Base-by-base conservation (phyloP, 2,888 invertebrate species). In the Autographa gamma region DNA sequence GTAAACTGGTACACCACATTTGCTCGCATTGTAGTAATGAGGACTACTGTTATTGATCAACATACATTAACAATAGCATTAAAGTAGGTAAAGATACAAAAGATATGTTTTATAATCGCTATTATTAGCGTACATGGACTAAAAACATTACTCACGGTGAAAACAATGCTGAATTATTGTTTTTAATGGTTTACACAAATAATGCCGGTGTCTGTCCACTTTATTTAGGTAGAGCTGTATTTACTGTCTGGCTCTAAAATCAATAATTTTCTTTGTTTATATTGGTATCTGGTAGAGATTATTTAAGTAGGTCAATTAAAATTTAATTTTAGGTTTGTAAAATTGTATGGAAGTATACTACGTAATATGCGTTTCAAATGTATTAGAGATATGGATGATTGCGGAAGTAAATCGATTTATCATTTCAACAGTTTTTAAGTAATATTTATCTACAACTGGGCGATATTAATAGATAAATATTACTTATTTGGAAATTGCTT, bases 171-270 rank as follows among this genome's bases (percentile, higher is more conserved):
- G 78, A 65, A n/a, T 48, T 48, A 48, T 48, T 48, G 48, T 73
- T 76, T 67, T 61, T 69, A 72, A 64, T 60, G 32, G 71, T 67
- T 78, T 72, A 72, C 60, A 69, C 68, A 66, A 71, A 75, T 68
- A 81, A 69, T 60, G 79, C 79, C 79, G 73, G 69, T 71, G 67
- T 74, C 77, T 74, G 64, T 71, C 70, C 72, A 63, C 70, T 72
- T 48, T 43, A 43, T 77, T 70, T 72, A 72, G 43, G 62, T 71
- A 68, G 65, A 63, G 48, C 59, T 66, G 73, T 73, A 72, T 79
- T 79, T 79, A 76, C 76, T 73, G 78, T 72, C 79, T 69, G 66
- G 71, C 59, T 64, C 69, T 59, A 60, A 74, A 77, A 78, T 71
- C 75, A 63, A 79, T 74, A 16, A 38, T 38, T 77, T 78, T 25